A percentile compares a stretch with the other conserved stretches of the same genome.
Conservation (phyloP, 2,888 invertebrate genomes). For the Nomada fucata region DNA sequence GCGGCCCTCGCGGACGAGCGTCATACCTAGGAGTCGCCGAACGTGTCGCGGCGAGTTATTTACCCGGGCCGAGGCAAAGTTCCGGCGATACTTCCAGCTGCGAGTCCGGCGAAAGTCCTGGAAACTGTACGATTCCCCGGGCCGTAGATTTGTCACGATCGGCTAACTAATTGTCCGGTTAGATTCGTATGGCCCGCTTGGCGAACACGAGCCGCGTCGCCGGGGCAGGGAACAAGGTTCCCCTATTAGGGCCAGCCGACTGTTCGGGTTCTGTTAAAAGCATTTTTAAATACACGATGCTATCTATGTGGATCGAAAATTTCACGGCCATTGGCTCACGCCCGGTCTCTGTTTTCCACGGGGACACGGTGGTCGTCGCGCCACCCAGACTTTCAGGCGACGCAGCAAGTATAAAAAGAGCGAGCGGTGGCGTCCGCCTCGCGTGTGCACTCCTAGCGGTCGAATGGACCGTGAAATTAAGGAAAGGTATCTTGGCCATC, state of each 20-base stretch:
- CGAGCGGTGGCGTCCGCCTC: slow-evolving; percentile 26
- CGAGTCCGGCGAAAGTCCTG: not conserved
- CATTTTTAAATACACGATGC: slow-evolving; percentile 80
- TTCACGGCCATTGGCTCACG: slow-evolving; percentile 53
- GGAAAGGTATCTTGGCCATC: slow-evolving; percentile 58
- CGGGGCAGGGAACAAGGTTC: slow-evolving; percentile 67
- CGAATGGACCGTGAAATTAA: slow-evolving; percentile 62
- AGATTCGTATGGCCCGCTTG: slow-evolving; percentile 40
- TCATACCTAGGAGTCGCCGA: slow-evolving; percentile 15
- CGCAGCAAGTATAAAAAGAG: not conserved
- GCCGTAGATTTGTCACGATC: slow-evolving; percentile 57
- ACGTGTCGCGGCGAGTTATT: slow-evolving; percentile 26
- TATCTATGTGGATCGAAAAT: slow-evolving; percentile 80
- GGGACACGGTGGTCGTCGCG: slow-evolving; percentile 23
- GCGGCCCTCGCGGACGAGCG: not conserved
- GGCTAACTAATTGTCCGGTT: slow-evolving; percentile 57
- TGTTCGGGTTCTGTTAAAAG: slow-evolving; percentile 76
- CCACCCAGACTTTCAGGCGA: slow-evolving; percentile 28
- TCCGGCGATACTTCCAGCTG: not conserved
- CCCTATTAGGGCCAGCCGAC: slow-evolving; percentile 74
- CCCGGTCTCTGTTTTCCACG: slow-evolving; percentile 23
- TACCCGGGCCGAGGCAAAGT: slow-evolving; percentile 2
- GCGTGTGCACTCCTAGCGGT: slow-evolving; percentile 38
- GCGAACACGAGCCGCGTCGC: slow-evolving; percentile 10
- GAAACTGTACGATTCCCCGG: slow-evolving; percentile 27